Conservation (phyloP, 2,888 invertebrate species). For the Matsumyia berberina region DNA sequence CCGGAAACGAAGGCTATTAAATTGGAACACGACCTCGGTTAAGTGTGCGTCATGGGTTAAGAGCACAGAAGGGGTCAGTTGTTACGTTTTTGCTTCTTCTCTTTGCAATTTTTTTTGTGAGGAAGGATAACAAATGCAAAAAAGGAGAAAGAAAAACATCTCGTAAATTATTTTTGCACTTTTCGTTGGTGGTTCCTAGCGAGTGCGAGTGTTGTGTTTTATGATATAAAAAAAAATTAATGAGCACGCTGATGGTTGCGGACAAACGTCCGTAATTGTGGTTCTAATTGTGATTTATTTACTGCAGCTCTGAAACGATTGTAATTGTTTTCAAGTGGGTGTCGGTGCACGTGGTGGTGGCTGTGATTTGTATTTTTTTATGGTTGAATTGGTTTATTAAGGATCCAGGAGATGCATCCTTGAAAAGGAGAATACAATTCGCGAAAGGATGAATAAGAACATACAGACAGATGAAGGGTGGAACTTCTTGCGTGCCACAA, state of each 20-base stretch:
- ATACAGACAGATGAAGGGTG: too few species aligned
- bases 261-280: conserved; percentile 62
- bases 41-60: conserved; percentile 74
- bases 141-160: conserved; percentile 9
- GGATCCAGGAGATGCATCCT: not conserved
- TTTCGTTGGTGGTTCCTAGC: conserved; percentile 15
- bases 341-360: conserved; percentile 8
- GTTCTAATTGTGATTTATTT: conserved; percentile 69
- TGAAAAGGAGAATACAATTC: too few species aligned
- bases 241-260: conserved; percentile 55
- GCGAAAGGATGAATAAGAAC: too few species aligned
- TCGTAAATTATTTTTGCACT: conserved; percentile 33
- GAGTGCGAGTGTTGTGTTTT: conserved; percentile 34
- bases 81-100: conserved; percentile 4
- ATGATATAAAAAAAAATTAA: conserved; percentile 66
- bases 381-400: not conserved
- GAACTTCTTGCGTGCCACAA: too few species aligned
- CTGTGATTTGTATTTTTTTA: not conserved
- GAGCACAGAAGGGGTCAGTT: conserved; percentile 73
- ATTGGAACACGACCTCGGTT: conserved; percentile 75
- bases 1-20: conserved; percentile 76
- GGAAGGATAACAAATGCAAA: conserved; percentile 24
- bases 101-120: conserved; percentile 2
- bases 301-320: conserved; percentile 63
- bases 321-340: conserved; percentile 32